phyloP scores from a whole-genome alignment of 2,888 invertebrate species.

The Microdon myrmicae region DNA sequence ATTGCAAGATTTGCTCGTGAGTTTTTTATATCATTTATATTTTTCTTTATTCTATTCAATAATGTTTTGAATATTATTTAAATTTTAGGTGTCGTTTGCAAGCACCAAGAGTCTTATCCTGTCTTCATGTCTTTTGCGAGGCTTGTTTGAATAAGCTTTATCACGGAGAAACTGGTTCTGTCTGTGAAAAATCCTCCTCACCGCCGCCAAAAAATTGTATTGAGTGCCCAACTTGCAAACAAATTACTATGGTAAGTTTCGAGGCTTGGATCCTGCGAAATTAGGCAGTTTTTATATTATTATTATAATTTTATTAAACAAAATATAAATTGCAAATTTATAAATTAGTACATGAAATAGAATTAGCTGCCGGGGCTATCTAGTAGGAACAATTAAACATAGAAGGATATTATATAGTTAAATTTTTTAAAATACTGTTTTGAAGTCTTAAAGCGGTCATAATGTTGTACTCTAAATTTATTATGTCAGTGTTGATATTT shows the following conservation, averaged over 20 bases:
- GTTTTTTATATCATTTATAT: conserved; percentile 55
- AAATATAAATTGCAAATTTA: conserved; percentile 6
- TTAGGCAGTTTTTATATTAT: neutral
- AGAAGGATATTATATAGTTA: too few relatives aligned
- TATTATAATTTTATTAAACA: too few relatives aligned
- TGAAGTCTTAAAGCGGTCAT: too few relatives aligned
- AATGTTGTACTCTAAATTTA: too few relatives aligned
- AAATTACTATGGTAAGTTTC: conserved; percentile 82
- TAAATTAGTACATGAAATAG: neutral
- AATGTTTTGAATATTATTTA: conserved; percentile 5
- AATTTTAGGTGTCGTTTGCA: conserved; percentile 75
- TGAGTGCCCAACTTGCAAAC: conserved; percentile 84
- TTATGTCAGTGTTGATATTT: too few relatives aligned
- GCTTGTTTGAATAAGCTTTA: conserved; percentile 86
- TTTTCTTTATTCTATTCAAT: neutral
- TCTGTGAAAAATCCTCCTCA: conserved; percentile 72
- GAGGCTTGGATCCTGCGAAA: neutral
- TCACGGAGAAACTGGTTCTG: conserved; percentile 72
- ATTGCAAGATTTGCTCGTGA: conserved; percentile 76
- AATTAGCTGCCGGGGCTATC: too few relatives aligned
- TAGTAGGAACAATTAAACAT: too few relatives aligned
- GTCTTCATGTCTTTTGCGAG: conserved; percentile 96
- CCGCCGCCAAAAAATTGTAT: conserved; percentile 62
- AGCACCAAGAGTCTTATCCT: conserved; percentile 88
- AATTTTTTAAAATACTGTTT: too few relatives aligned